phyloP scores from a whole-genome alignment of 2,888 invertebrate species.

The Podabrus alpinus region DNA sequence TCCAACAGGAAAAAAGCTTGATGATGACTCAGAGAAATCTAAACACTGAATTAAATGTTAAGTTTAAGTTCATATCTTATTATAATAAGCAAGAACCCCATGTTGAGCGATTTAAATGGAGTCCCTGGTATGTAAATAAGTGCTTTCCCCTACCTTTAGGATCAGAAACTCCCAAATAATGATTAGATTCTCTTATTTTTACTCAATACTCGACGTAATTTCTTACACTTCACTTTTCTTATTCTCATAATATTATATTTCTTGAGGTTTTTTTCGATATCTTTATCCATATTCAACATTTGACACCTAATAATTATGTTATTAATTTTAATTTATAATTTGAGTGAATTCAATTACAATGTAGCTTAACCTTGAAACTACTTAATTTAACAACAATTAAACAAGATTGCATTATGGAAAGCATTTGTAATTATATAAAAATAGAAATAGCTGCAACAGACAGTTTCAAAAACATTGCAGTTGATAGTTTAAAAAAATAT shows the following conservation, averaged over 20 bases:
- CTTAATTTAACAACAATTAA: not conserved
- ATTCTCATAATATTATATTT: not conserved
- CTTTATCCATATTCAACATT: not conserved
- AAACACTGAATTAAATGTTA: too few species aligned
- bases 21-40: too few species aligned
- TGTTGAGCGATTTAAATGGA: not conserved
- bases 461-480: not conserved
- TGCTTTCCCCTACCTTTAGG: not conserved
- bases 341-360: not conserved
- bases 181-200: not conserved
- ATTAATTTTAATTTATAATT: not conserved
- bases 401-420: not conserved
- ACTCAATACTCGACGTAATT: not conserved
- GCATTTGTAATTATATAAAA: not conserved
- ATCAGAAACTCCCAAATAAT: not conserved
- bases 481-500: not conserved
- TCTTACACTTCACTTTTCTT: not conserved
- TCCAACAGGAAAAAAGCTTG: too few species aligned
- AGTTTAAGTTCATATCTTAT: too few species aligned
- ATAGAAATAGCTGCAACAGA: not conserved
- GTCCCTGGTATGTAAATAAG: not conserved
- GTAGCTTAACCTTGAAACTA: not conserved
- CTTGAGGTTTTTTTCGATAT: not conserved
- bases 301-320: not conserved
- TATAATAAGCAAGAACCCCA: not conserved